Evolutionary conservation across 2,797 vertebrate species (phyloP).

Genomic region (Antrozous pallidus): DNA sequence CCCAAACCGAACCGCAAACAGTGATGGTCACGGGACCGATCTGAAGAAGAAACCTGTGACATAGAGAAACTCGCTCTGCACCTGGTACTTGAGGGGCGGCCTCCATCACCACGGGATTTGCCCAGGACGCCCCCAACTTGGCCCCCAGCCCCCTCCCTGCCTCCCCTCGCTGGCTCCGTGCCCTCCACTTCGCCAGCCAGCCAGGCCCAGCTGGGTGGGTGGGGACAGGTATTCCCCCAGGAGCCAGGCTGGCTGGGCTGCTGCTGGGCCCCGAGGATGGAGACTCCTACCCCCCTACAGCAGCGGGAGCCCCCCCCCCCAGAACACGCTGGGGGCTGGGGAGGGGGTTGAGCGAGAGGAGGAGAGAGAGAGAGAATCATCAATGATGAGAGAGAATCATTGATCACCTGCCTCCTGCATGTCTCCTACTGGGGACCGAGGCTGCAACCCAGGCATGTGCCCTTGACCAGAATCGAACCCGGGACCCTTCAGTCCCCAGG

Average conservation of each 20-base stretch:
- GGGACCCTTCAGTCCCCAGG: too few species aligned
- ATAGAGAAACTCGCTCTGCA: constrained; percentile 83
- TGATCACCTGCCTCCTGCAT: too few species aligned
- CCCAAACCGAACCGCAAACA: constrained; percentile 48
- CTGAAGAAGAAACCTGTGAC: constrained; percentile 85
- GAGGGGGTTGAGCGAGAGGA: neutral
- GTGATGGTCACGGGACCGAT: constrained; percentile 77
- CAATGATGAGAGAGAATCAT: too few species aligned
- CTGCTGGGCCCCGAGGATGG: neutral
- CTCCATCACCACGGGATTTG: rapidly evolving
- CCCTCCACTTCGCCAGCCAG: too few species aligned
- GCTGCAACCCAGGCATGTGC: too few species aligned
- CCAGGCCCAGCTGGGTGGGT: neutral
- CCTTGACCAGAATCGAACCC: too few species aligned
- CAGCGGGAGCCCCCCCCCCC: neutral
- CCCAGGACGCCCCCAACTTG: neutral
- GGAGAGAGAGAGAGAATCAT: too few species aligned
- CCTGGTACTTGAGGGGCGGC: too few species aligned
- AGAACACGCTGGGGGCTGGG: neutral
- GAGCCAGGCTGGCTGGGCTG: rapidly evolving
- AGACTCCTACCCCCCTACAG: neutral
- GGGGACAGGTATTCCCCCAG: neutral
- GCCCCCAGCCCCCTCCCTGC: neutral
- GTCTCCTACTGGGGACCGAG: too few species aligned
- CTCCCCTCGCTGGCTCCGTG: rapidly evolving